Evolutionary conservation across 2,888 invertebrate species (phyloP), one percentile per base, ranked within the genome.

Genomic region (Cephus runcator): DNA sequence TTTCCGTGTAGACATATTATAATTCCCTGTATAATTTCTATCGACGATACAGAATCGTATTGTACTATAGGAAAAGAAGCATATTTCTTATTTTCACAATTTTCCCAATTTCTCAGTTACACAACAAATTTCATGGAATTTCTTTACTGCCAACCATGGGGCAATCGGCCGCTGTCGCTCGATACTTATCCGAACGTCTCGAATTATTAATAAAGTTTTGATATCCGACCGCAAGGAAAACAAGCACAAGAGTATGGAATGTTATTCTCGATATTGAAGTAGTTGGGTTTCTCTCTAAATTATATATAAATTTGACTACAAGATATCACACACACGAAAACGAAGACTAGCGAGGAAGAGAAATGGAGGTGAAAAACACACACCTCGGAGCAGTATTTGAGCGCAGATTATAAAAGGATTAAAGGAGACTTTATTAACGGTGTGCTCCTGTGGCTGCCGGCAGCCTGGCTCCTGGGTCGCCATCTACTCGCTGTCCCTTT

Each of bases 351-450:
- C 40, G 9, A 56, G 23, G 56, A 23, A 56, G 23, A 15, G 23
- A 56, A 23, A 23, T 56, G 56, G 2, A 9, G 23, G 56, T 6
- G 40, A 15, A 40, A 56, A 56, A 56, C 23, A 6, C 23, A 69
- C 69, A 71, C 56, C 36, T 77, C 40, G 15, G 12, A 75, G 75
- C 75, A 77, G 75, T 74, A 75, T 77, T 77, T 77, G 71, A 77
- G 77, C 71, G 35, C 69, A 77, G 77, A 77, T 77, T 77, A 77
- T 75, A 40, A 69, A 75, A 80, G 81, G 78, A 81, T 82, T 81
- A 83, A 76, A 79, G 82, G 79, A 77, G 78, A 79, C 79, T 82
- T 80, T 79, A 79, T 82, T 81, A 77, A 78, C 76, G 76, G 73
- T 75, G 69, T 35, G 33, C 71, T 71, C 31, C 71, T 33, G 33